Evolutionary conservation across 2,113 vertebrate genomes (phyloP), one percentile per base, ranked within the genome.

Genomic region (Otolemur garnettii): DNA sequence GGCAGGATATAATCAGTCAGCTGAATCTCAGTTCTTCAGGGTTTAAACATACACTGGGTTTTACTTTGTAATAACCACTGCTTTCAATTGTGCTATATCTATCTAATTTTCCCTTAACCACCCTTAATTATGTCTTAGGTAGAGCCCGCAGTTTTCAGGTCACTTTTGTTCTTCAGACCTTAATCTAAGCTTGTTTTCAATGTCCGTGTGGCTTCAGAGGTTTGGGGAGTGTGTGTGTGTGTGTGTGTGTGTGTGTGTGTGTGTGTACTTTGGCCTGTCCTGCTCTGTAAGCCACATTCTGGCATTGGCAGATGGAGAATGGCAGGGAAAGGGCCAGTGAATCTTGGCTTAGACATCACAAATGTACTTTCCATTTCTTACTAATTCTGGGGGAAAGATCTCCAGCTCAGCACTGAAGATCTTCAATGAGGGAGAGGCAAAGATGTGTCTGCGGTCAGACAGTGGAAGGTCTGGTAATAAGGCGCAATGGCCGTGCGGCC

Each of bases 51-150:
- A 62, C 92, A 74, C 5, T 53, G 21, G 21, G 5, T 77, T 86
- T 92, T 89, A 59, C 33, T 81, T 77, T 69, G 18, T 71, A 64
- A 95, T 75, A 79, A 79, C 4, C n/a, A 71, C n/a, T 81, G 55
- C 55, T 92, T 66, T 78, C 66, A 53, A 12, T 26, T 86, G 60
- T 87, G 57, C 1, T 78, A 1, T 38, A 38, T 38, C 38, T 0
- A 4, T 85, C 53, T 85, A 59, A 35, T 42, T 88, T 85, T 80
- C 71, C 69, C 92, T 96, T 68, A 79, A 78, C 28, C 55, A 38
- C 4, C 5, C 5, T 75, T 77, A 69, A 72, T 69, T 55, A 74
- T 53, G 7, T 35, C 33, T 60, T 66, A 50, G 21, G 35, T 88
- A 60, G 60, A 74, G 60, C 42, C 38, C 79, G 62, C 2, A 82